Percentiles rank a stretch among this genome's conserved stretches.
These are phyloP conservation scores for Cephalopachus bancanus DNA, from an alignment of 2,797 vertebrate genomes.

Conservation along the genomic window DNA sequence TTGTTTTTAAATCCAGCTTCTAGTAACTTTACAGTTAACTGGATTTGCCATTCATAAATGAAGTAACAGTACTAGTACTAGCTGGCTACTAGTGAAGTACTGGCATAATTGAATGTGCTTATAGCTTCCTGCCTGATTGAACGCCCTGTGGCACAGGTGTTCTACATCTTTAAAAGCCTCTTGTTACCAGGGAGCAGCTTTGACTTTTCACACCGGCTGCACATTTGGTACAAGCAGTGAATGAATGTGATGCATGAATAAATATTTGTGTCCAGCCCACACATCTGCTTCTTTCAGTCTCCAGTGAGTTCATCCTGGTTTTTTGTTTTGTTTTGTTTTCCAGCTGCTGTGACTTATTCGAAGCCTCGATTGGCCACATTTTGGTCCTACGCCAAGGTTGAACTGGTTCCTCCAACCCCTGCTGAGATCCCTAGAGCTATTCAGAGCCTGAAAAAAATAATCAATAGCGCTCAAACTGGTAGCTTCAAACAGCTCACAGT, in stretches of 20 bases:
- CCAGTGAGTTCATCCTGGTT: slow-evolving; percentile 74
- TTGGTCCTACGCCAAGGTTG: slow-evolving; percentile 96
- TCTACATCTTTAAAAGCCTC: slow-evolving; percentile 79
- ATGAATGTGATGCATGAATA: slow-evolving; percentile 80
- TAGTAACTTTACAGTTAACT: slow-evolving; percentile 56
- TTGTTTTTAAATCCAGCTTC: slow-evolving; percentile 57
- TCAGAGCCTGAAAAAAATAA: slow-evolving; percentile 90
- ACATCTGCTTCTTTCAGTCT: slow-evolving; percentile 78
- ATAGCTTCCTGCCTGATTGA: slow-evolving; percentile 73
- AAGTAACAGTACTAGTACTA: background rate
- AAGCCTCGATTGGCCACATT: slow-evolving; percentile 95
- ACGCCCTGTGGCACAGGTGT: slow-evolving; percentile 72
- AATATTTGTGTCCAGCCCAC: slow-evolving; percentile 81
- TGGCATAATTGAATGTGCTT: slow-evolving; percentile 64
- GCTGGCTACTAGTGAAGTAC: slow-evolving; percentile 55
- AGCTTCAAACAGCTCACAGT: slow-evolving; percentile 94
- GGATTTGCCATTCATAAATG: slow-evolving; percentile 61
- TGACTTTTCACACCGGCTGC: slow-evolving; percentile 75
- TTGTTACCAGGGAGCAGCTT: slow-evolving; percentile 76
- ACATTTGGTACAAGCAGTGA: slow-evolving; percentile 72
- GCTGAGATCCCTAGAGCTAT: slow-evolving; percentile 96
- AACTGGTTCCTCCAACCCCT: slow-evolving; percentile 95
- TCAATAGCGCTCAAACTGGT: slow-evolving; percentile 92
- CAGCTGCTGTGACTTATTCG: slow-evolving; percentile 95
- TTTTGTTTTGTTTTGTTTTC: slow-evolving; percentile 82